These are phyloP conservation scores for Platichthys flesus DNA, from an alignment of 2,113 vertebrate species.

Conservation along the genomic window DNA sequence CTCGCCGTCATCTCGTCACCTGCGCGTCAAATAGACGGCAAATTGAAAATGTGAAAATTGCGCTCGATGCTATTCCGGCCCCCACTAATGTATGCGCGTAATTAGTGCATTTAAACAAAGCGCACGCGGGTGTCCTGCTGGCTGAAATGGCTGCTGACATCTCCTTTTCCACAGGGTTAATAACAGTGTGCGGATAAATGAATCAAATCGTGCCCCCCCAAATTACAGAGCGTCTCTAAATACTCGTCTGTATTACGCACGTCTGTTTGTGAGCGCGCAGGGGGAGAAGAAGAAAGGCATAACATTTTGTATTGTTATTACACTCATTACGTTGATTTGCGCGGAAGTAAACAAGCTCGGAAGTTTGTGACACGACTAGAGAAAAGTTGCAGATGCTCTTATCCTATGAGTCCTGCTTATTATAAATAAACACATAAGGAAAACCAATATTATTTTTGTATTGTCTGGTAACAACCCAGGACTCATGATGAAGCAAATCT, in stretches of 20 bases:
- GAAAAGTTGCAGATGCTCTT: too few species aligned
- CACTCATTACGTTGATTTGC: constrained; percentile 83
- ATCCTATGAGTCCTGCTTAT: too few species aligned
- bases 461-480: too few species aligned
- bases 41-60: constrained; percentile 82
- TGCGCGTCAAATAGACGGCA: constrained; percentile 74
- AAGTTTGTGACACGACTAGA: constrained; percentile 66
- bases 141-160: constrained; percentile 87
- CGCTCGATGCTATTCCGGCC: constrained; percentile 61
- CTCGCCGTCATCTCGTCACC: constrained; percentile 68
- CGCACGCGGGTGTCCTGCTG: constrained; percentile 85
- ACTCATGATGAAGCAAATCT: too few species aligned
- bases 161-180: constrained; percentile 87
- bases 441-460: too few species aligned
- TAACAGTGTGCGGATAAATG: constrained; percentile 88
- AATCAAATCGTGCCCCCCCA: constrained; percentile 86
- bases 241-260: constrained; percentile 84
- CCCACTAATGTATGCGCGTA: constrained; percentile 81
- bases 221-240: constrained; percentile 88
- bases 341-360: constrained; percentile 75
- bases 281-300: constrained; percentile 13
- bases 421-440: too few species aligned
- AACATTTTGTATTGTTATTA: constrained; percentile 85
- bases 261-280: constrained; percentile 82
- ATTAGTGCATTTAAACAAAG: constrained; percentile 89